Evolutionary conservation across 2,113 vertebrate genomes (phyloP).

Genomic region (Camarhynchus parvulus): DNA sequence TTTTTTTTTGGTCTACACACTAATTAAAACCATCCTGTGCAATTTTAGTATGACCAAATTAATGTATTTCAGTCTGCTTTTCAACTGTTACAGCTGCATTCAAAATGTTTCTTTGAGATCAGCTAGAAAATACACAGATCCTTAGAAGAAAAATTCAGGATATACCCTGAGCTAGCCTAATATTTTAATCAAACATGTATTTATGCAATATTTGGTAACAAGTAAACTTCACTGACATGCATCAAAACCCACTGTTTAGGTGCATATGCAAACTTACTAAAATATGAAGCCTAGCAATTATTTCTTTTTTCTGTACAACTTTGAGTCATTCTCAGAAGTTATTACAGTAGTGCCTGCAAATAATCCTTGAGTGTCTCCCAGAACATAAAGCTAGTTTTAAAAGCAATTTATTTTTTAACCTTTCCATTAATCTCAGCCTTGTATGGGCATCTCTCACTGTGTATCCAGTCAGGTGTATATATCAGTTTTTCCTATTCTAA

Average conservation of each 20-base stretch:
- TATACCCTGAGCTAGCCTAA: conserved; percentile 27
- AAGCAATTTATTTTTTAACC: background rate
- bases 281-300: conserved; percentile 32
- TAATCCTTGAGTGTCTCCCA: conserved; percentile 55
- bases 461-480: background rate
- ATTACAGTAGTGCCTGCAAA: conserved; percentile 35
- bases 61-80: conserved; percentile 54
- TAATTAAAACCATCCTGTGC: conserved; percentile 45
- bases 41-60: conserved; percentile 45
- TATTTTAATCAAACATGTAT: background rate
- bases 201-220: background rate
- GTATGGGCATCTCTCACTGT: background rate
- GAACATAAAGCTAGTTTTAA: conserved; percentile 40
- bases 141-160: background rate
- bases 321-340: conserved; percentile 61
- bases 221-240: background rate
- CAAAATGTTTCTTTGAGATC: conserved; percentile 45
- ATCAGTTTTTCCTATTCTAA: conserved; percentile 3
- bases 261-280: conserved; percentile 33
- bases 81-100: conserved; percentile 40
- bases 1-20: conserved; percentile 27
- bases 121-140: background rate
- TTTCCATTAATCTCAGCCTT: conserved; percentile 3
- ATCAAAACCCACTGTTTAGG: conserved; percentile 17
- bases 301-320: conserved; percentile 33